phyloP scores from a whole-genome alignment of 2,888 invertebrate genomes.

The Drosophila kanekoi region DNA sequence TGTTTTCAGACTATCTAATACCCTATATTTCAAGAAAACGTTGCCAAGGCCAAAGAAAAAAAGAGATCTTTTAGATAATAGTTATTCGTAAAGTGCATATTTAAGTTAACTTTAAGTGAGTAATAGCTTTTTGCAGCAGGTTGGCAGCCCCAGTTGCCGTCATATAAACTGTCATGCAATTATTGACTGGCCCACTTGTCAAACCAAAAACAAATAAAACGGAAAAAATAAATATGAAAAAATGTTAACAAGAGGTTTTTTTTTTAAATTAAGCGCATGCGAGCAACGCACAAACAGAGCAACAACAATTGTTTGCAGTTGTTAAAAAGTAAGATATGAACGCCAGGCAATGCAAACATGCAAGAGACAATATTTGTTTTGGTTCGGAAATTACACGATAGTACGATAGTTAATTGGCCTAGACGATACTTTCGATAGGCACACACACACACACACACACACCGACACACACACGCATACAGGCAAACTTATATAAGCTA shows the following conservation, averaged over 20 bases:
- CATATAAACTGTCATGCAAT: slow-evolving; percentile 40
- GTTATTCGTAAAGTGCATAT: slow-evolving; percentile 35
- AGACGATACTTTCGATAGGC: slow-evolving; percentile 47
- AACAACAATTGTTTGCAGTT: slow-evolving; percentile 45
- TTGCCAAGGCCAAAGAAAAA: slow-evolving; percentile 48
- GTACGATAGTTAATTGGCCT: slow-evolving; percentile 32
- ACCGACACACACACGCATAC: slow-evolving; percentile 34
- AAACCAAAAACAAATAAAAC: slow-evolving; percentile 28
- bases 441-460: slow-evolving; percentile 19
- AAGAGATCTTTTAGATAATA: slow-evolving; percentile 27
- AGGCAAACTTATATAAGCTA: slow-evolving; percentile 46
- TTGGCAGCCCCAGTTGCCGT: slow-evolving; percentile 30
- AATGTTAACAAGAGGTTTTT: slow-evolving; percentile 30
- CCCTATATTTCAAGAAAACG: slow-evolving; percentile 56
- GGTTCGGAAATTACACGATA: slow-evolving; percentile 41
- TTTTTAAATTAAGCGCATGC: slow-evolving; percentile 66
- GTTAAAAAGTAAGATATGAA: slow-evolving; percentile 32
- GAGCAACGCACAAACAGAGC: slow-evolving; percentile 53
- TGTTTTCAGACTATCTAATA: neutral
- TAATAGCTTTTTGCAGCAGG: slow-evolving; percentile 21
- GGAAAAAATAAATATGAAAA: slow-evolving; percentile 19
- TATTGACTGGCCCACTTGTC: slow-evolving; percentile 38
- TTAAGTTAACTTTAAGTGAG: slow-evolving; percentile 16
- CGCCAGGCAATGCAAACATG: slow-evolving; percentile 68
- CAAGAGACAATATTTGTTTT: slow-evolving; percentile 52